These are phyloP conservation scores for Neolamprologus toae DNA, from an alignment of 2,113 vertebrate species.

Conservation along the genomic window DNA sequence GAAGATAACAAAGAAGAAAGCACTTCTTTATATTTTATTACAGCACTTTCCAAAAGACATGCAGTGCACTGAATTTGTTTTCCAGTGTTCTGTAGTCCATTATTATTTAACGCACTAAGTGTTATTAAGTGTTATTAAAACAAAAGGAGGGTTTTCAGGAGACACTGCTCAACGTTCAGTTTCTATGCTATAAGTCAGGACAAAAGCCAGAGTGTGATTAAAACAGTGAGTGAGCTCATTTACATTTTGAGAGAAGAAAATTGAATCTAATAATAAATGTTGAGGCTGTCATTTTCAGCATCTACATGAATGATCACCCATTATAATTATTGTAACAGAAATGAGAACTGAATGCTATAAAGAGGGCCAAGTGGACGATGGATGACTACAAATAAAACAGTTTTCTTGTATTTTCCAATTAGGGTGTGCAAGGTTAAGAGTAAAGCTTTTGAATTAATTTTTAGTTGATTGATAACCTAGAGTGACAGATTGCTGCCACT, in stretches of 20 bases:
- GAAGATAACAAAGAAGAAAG: not conserved
- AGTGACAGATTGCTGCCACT: not conserved
- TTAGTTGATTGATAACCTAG: not conserved
- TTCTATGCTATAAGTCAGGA: not conserved
- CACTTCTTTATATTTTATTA: not conserved
- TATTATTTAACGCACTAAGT: not conserved
- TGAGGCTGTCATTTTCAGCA: not conserved
- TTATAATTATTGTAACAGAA: not conserved
- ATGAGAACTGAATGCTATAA: not conserved
- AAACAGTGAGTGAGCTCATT: not conserved
- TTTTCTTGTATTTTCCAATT: not conserved
- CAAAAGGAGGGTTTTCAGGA: not conserved
- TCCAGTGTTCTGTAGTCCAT: not conserved
- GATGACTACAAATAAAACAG: not conserved
- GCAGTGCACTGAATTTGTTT: not conserved
- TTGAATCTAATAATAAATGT: not conserved
- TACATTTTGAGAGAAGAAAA: not conserved
- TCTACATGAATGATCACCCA: not conserved
- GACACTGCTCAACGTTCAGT: not conserved
- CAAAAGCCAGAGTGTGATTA: not conserved
- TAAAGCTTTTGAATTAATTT: not conserved
- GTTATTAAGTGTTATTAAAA: not conserved
- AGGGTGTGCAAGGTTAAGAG: not conserved
- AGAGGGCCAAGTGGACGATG: not conserved
- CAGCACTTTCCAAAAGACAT: not conserved